These are phyloP conservation scores for Plebejus argus DNA, from an alignment of 2,888 invertebrate genomes.

Conservation along the genomic window DNA sequence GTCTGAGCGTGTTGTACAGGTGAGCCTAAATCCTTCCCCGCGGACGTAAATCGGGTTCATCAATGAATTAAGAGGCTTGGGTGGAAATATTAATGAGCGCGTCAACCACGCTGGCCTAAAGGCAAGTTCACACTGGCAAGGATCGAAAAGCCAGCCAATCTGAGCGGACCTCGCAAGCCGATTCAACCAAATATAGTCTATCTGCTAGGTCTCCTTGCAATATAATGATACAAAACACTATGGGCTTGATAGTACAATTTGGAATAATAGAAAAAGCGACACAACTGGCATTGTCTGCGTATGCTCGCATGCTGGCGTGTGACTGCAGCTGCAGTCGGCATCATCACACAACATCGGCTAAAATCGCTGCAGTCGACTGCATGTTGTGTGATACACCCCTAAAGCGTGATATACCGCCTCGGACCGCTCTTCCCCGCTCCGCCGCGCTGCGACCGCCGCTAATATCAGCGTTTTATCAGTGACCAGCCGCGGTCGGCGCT, in stretches of 20 bases:
- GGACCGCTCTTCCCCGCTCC: conserved; percentile 57
- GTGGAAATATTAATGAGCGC: conserved; percentile 43
- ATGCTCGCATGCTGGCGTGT: no score
- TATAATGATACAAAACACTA: neutral
- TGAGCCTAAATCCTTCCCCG: conserved; percentile 14
- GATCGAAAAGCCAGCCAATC: neutral
- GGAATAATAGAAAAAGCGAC: no score
- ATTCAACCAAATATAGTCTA: neutral
- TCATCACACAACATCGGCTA: no score
- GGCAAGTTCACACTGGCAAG: conserved; percentile 40
- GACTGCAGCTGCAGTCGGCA: no score
- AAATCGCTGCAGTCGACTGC: no score
- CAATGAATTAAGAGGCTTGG: conserved; percentile 33
- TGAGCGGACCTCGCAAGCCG: neutral
- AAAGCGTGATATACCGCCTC: conserved; percentile 3
- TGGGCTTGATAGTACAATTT: no score
- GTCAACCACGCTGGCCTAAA: conserved; percentile 42
- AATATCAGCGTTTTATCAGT: conserved; percentile 77
- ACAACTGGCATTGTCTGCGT: no score
- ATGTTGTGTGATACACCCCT: neutral
- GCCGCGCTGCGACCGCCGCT: conserved; percentile 58
- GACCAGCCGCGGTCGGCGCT: conserved; percentile 49
- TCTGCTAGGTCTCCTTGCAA: neutral
- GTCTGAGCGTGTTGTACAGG: conserved; percentile 17
- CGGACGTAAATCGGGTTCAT: conserved; percentile 31